These are phyloP conservation scores for Dioctria linearis DNA, from an alignment of 2,888 invertebrate species.

Conservation along the genomic window DNA sequence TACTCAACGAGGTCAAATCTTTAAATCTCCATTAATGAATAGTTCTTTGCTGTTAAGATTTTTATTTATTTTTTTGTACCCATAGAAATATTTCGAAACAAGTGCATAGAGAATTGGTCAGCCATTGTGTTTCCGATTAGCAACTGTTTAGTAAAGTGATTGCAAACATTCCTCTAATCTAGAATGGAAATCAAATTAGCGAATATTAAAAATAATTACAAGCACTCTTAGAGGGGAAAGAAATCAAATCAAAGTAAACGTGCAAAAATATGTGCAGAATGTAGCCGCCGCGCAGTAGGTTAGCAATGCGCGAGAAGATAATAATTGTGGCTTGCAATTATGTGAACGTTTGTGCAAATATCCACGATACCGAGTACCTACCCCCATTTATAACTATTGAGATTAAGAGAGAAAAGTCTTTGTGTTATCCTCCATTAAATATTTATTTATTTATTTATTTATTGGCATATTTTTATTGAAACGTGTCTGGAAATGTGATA, in stretches of 20 bases:
- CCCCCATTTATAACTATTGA: background rate
- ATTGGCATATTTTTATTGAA: constrained; percentile 43
- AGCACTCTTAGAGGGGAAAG: background rate
- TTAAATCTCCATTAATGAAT: background rate
- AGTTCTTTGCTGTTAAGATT: background rate
- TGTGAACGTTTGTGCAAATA: background rate
- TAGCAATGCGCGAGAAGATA: background rate
- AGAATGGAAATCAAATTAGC: background rate
- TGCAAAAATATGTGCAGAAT: background rate
- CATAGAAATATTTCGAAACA: too few species aligned
- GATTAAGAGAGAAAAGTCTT: constrained; percentile 8
- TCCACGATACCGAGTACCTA: background rate
- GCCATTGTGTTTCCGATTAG: background rate
- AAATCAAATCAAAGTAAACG: background rate
- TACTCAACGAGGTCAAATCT: background rate
- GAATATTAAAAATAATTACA: background rate
- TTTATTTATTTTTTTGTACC: background rate
- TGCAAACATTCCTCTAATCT: background rate
- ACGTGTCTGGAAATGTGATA: constrained; percentile 16
- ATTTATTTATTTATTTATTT: background rate
- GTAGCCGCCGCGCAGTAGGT: background rate
- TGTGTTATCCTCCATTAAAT: constrained; percentile 6
- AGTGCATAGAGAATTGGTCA: background rate
- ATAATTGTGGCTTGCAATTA: background rate
- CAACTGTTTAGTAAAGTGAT: background rate